Base-by-base conservation (phyloP, 2,113 vertebrate genomes). In the Dicentrarchus labrax region DNA sequence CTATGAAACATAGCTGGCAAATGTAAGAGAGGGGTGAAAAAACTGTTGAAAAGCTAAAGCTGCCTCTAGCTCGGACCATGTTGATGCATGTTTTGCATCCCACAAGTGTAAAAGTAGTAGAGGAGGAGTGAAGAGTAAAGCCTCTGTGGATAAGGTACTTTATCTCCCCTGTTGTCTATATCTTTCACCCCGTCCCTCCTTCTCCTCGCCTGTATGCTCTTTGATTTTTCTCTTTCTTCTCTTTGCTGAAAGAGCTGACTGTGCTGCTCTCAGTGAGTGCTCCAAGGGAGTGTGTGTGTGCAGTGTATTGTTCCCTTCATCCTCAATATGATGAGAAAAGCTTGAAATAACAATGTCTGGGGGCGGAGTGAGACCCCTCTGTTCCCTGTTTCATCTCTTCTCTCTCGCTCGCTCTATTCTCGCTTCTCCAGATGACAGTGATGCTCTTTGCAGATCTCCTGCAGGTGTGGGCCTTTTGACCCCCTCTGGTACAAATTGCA, bases 321-420 rank as follows among this genome's bases (percentile, higher is more conserved):
- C 76, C 50, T 80, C 84, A 66, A 77, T 83, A 81, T 89, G 90
- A 91, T 93, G 91, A 93, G 88, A 93, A 93, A 91, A 85, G 89
- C 92, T 91, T 93, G 89, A 88, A 91, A 92, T 82, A 93, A 93
- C 89, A 93, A 88, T 80, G 87, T 88, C 81, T 83, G 85, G 74
- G 84, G 85, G 90, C 51, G 68, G 91, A 83, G 74, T 30, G 67
- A 78, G 86, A 89, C 50, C 68, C 71, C 88, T 88, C 87, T 89
- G 80, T 84, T 88, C 86, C 88, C 68, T 71, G 86, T 92, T 91
- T 93, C 86, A 89, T 92, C 90, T 92, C 53, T n/a, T 30, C 72
- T 83, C 50, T 61, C 73, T 78, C 30, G 30, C 30, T 30, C 30
- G 30, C 77, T 84, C 74, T 84, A 76, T 91, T 89, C 85, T 88